These are phyloP conservation scores for Gallinago paraguaiae DNA, from an alignment of 2,113 vertebrate species.

Conservation along the genomic window DNA sequence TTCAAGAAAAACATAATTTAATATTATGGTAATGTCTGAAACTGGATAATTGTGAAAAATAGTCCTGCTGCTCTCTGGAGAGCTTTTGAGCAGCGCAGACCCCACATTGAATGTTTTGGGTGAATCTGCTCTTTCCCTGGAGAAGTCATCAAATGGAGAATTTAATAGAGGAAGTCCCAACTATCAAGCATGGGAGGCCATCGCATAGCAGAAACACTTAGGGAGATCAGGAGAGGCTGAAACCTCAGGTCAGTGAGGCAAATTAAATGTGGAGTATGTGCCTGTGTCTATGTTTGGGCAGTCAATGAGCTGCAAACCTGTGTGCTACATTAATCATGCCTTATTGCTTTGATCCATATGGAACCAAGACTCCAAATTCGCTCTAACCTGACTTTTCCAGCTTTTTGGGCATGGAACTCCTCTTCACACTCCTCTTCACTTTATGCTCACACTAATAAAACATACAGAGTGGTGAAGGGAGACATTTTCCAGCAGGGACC, in stretches of 20 bases:
- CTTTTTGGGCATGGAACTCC: neutral
- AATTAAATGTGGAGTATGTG: neutral
- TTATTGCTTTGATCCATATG: neutral
- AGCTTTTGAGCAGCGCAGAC: neutral
- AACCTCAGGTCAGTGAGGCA: neutral
- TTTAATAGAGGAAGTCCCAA: neutral
- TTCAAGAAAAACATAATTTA: constrained; percentile 20
- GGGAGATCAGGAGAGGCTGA: neutral
- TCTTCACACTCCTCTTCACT: neutral
- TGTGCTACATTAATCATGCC: neutral
- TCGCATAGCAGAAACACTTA: neutral
- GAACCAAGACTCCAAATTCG: neutral
- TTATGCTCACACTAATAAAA: neutral
- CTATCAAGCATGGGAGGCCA: neutral
- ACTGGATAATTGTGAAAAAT: constrained; percentile 15
- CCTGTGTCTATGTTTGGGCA: neutral
- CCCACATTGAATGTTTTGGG: neutral
- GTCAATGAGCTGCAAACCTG: neutral
- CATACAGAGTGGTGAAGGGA: neutral
- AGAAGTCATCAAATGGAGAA: neutral
- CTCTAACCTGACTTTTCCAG: neutral
- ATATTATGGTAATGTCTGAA: neutral
- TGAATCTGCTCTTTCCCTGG: neutral
- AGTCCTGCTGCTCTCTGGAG: neutral
- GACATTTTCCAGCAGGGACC: neutral